These are phyloP conservation scores for Chrysolina haemoptera DNA, from an alignment of 2,888 invertebrate genomes.

Conservation along the genomic window DNA sequence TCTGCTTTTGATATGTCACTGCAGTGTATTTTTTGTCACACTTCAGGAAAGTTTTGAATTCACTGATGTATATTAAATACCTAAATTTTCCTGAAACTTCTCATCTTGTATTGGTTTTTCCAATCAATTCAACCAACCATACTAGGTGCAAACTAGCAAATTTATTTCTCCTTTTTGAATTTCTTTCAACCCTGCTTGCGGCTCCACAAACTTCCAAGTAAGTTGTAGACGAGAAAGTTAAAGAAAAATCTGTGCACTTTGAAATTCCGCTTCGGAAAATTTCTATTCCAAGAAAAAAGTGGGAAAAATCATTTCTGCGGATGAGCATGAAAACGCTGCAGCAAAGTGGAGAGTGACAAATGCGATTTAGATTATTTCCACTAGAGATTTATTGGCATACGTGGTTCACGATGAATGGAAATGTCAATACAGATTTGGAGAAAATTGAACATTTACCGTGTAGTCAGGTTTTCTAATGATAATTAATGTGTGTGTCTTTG, in stretches of 20 bases:
- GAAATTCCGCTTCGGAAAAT: not conserved
- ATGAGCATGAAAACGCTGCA: not conserved
- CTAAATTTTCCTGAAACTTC: not conserved
- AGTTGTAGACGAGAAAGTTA: not conserved
- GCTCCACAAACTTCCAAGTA: not conserved
- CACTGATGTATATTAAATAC: too few relatives aligned
- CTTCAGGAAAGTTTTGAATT: too few relatives aligned
- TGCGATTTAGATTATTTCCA: constrained; percentile 6
- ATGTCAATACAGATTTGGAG: not conserved
- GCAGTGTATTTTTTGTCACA: too few relatives aligned
- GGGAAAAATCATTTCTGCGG: not conserved
- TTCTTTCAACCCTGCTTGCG: not conserved
- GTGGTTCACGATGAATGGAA: not conserved
- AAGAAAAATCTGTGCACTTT: not conserved
- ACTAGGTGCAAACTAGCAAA: not conserved
- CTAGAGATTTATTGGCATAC: not conserved
- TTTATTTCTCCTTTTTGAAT: not conserved
- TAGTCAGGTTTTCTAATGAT: not conserved
- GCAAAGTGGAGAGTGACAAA: constrained; percentile 9
- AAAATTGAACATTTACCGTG: not conserved
- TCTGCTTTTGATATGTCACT: too few relatives aligned
- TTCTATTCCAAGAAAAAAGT: not conserved
- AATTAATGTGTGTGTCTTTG: not conserved
- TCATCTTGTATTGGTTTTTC: not conserved
- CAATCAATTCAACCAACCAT: not conserved